A percentile compares a stretch with the other conserved stretches of the same genome.
phyloP scores from a whole-genome alignment of 2,888 invertebrate species.

The Dexiosoma caninum region DNA sequence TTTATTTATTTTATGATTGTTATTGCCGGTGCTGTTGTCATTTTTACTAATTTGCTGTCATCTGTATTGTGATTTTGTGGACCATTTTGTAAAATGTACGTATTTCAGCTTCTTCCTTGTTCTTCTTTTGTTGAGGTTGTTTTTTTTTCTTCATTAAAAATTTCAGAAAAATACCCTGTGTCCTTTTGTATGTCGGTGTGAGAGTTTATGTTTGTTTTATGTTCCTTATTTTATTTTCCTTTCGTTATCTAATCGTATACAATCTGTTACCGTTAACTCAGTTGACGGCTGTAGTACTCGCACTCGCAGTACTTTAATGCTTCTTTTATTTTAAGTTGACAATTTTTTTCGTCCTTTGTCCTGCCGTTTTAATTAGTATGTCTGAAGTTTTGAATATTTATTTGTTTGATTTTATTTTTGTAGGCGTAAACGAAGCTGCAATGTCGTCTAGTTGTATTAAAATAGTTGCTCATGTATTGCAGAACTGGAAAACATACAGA shows the following conservation, averaged over 20 bases:
- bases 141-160: not conserved
- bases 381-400: constrained; percentile 11
- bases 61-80: constrained; percentile 47
- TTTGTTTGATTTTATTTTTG: constrained; percentile 16
- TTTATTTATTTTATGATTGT: constrained; percentile 39
- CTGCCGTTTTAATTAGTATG: constrained; percentile 26
- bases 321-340: constrained; percentile 12
- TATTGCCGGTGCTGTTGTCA: constrained; percentile 6
- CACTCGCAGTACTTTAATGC: constrained; percentile 14
- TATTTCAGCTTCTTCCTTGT: not conserved
- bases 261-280: constrained; percentile 47
- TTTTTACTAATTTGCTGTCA: constrained; percentile 60
- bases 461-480: no score
- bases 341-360: not conserved
- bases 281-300: constrained; percentile 1
- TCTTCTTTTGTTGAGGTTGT: not conserved
- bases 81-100: not conserved
- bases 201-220: constrained; percentile 41
- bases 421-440: constrained; percentile 57
- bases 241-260: constrained; percentile 55
- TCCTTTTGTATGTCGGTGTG: constrained; percentile 12
- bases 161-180: not conserved
- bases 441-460: constrained; percentile 49
- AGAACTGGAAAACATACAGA: no score
- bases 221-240: constrained; percentile 43